Base-by-base conservation (phyloP, 2,888 invertebrate genomes). In the Scelioninae gen. 2 region DNA sequence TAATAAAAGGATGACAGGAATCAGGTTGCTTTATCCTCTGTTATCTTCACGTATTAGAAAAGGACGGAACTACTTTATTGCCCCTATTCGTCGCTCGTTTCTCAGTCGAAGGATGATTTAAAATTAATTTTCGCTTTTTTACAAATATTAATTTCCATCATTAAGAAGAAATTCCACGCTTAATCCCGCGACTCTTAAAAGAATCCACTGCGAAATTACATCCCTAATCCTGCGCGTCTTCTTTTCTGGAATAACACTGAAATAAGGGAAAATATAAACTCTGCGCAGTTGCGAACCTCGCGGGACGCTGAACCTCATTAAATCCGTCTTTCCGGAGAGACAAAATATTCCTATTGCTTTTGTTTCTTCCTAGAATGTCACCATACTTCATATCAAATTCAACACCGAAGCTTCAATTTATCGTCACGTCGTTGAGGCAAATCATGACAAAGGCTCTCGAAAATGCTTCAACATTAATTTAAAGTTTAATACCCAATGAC, bases 221-320 rank as follows among this genome's bases (percentile, higher is more conserved):
- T 46, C 7, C 19, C 37, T 60, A 60, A 60, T 60, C 25, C 58
- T 37, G 45, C 16, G 37, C 33, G 25, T 55, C 41, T 46, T 60
- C 43, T 37, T 60, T 46, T 15, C 33, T 31, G 11, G 18, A n/a
- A 22, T 43, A 57, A 57, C 15, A 48, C 35, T 16, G 39, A 39
- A 48, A 48, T 60, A 60, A 60, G 39, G 48, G 15, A 61, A 61
- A 61, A 50, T 50, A 61, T 41, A 60, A 46, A 61, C 33, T 48
- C 39, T 37, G 61, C 39, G 31, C 18, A 13, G 48, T 61, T 60
- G 46, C 41, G 48, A 39, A 50, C 50, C 39, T 31, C 39, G 6
- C 19, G 31, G 25, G 31, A 41, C 48, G 22, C 19, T 35, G 25
- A 60, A 60, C 45, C 45, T 58, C 58, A 45, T 58, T 58, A 35